Evolutionary conservation across 2,888 invertebrate genomes (phyloP).

Genomic region (Hemaris fuciformis): DNA sequence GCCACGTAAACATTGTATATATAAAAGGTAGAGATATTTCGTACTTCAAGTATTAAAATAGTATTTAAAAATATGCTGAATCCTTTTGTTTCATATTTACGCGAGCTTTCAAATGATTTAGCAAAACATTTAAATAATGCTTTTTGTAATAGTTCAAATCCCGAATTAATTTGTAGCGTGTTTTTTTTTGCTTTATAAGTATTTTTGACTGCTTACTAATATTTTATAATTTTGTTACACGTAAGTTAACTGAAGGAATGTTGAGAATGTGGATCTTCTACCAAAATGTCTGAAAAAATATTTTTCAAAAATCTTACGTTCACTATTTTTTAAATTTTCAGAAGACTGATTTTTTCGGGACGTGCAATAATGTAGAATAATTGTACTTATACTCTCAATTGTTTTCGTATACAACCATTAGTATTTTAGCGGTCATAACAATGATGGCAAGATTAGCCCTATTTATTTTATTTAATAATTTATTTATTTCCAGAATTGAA

Average conservation of each 20-base stretch:
- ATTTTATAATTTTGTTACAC: neutral
- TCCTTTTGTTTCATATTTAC: neutral
- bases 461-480: too few relatives aligned
- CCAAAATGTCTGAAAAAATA: constrained; percentile 15
- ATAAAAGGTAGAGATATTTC: neutral
- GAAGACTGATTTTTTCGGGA: constrained; percentile 72
- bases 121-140: neutral
- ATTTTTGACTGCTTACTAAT: neutral
- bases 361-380: constrained; percentile 60
- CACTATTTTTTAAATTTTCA: constrained; percentile 29
- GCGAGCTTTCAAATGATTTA: neutral
- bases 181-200: neutral
- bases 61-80: neutral
- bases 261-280: neutral
- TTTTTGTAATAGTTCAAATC: neutral
- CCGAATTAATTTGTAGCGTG: neutral
- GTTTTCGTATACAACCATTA: too few relatives aligned
- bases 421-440: too few relatives aligned
- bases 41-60: neutral
- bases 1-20: neutral
- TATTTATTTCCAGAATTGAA: too few relatives aligned
- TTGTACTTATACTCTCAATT: neutral
- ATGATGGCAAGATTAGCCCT: too few relatives aligned
- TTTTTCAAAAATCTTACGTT: constrained; percentile 8
- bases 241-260: neutral